Base-by-base conservation (phyloP, 2,888 invertebrate genomes). In the Trichopria drosophilae region DNA sequence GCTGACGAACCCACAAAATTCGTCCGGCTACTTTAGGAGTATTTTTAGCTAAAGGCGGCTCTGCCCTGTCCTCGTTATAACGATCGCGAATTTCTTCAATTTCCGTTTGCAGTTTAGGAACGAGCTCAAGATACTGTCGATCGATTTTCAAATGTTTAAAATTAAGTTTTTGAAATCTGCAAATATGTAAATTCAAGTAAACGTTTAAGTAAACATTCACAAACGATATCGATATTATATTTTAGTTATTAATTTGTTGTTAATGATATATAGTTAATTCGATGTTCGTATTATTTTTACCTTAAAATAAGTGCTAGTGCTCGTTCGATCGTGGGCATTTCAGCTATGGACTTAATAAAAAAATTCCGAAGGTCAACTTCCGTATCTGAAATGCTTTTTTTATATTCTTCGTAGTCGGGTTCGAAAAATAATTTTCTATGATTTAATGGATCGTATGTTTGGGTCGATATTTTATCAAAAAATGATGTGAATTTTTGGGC, bases 1-100 rank as follows among this genome's bases (percentile, higher is more conserved):
- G 82, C 63, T 89, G 88, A 51, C 91, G 79, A 58, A 90, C 87
- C 93, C 93, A 93, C 69, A 84, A 80, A 15, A 93, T 84, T 65
- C 90, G 81, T 4, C 91, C 93, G 12, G 88, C 80, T 12, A 90
- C 84, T 0, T 91, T 90, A 3, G 93, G 89, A 79, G 87, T 82
- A 66, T 88, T 87, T 48, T 87, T 78, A 0, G 89, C 83, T 7
- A 90, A 70, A 2, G 84, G 82, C 1, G 92, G 90, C 58, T 84
- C 80, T 48, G 86, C 85, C 61, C 90, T 81, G 60, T 86, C 84
- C 68, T 87, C 86, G 56, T 91, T 89, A 65, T 93, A 92, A 47
- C 84, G 80, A 73, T 90, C 89, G 28, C 88, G 80, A 5, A 88
- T 76, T 15, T 79, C 72, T 64, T 86, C 85, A 59, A 90, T 83